phyloP scores from a whole-genome alignment of 2,113 vertebrate genomes.

The Odontophorus gujanensis region DNA sequence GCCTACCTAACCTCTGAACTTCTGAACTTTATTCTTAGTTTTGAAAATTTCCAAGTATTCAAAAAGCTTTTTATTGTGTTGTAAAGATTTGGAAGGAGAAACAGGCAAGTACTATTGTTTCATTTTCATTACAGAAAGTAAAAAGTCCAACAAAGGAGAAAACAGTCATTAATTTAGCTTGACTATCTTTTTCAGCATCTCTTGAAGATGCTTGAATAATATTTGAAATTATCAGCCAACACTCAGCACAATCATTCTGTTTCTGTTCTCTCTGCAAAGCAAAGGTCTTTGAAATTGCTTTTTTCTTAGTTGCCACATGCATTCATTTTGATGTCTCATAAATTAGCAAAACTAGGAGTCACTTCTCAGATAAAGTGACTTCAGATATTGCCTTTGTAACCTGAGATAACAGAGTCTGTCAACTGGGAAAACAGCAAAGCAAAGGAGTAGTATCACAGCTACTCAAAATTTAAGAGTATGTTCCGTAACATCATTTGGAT shows the following conservation, averaged over 20 bases:
- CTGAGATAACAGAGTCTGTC: background rate
- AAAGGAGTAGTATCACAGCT: background rate
- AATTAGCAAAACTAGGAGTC: background rate
- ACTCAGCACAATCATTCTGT: background rate
- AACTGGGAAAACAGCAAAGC: background rate
- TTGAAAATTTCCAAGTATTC: background rate
- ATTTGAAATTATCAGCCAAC: background rate
- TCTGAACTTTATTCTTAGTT: background rate
- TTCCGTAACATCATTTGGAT: background rate
- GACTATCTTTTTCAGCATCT: background rate
- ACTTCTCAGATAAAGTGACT: background rate
- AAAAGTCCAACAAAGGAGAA: background rate
- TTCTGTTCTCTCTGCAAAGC: background rate
- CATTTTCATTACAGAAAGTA: background rate
- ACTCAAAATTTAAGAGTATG: background rate
- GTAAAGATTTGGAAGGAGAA: background rate
- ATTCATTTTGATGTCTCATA: background rate
- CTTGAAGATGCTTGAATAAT: background rate
- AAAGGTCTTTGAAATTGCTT: background rate
- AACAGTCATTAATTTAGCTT: background rate
- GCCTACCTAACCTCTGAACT: background rate
- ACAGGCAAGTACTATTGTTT: background rate
- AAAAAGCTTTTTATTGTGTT: background rate
- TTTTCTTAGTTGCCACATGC: background rate
- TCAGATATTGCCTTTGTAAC: background rate